Conservation (phyloP, 1,140 invertebrate genomes). For the Zaprionus taronus region DNA sequence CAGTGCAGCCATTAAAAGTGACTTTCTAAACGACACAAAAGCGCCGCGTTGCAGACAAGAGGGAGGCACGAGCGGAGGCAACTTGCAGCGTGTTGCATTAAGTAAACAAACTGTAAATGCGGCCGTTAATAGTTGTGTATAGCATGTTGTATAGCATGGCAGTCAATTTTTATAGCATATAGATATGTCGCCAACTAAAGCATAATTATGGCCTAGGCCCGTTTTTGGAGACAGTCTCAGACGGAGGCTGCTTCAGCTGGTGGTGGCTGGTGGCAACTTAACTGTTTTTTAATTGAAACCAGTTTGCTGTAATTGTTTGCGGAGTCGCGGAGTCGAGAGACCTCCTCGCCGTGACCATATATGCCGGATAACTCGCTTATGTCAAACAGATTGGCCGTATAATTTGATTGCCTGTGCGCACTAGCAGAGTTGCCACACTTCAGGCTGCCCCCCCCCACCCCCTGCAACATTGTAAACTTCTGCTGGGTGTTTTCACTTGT, state of each 20-base stretch:
- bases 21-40: conserved; percentile 68
- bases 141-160: conserved; percentile 1
- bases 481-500: conserved; percentile 72
- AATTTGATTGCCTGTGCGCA: conserved; percentile 48
- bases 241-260: background rate
- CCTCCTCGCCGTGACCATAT: conserved; percentile 48
- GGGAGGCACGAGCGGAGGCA: no score
- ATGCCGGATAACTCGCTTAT: conserved; percentile 74
- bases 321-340: conserved; percentile 5
- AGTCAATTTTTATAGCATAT: conserved; percentile 18
- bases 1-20: conserved; percentile 13
- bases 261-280: conserved; percentile 47
- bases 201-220: conserved; percentile 71
- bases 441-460: background rate
- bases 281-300: conserved; percentile 82
- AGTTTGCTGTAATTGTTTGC: conserved; percentile 75
- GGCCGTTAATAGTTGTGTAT: conserved; percentile 53
- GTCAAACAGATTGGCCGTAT: conserved; percentile 73
- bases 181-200: conserved; percentile 73
- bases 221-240: conserved; percentile 22
- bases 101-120: conserved; percentile 71
- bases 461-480: background rate
- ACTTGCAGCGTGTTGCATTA: background rate
- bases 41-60: background rate
- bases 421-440: background rate